Conservation (phyloP, 1,140 invertebrate genomes). For the Musca domestica region DNA sequence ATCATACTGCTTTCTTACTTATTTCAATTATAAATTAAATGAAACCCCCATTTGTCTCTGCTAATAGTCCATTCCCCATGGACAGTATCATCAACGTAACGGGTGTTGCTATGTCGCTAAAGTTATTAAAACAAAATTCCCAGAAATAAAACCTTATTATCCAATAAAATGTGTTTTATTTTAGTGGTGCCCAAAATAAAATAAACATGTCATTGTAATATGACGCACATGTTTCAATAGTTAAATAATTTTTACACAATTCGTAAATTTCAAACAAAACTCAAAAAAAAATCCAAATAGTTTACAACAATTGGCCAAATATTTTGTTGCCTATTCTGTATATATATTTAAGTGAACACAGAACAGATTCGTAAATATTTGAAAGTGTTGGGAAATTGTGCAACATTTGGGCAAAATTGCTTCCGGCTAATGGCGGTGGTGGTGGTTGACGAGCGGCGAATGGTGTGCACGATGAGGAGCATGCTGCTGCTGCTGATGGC, state of each 20-base stretch:
- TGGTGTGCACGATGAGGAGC: neutral
- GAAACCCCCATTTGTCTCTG: no score
- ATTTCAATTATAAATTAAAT: no score
- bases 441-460: no score
- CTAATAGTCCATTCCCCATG: no score
- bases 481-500: constrained; percentile 2
- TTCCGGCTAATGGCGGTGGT: constrained; percentile 16
- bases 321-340: neutral
- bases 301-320: neutral
- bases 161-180: no score
- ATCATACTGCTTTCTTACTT: no score
- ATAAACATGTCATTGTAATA: constrained; percentile 18
- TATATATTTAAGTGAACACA: neutral
- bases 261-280: neutral
- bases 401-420: constrained; percentile 20
- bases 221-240: neutral
- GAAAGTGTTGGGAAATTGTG: constrained; percentile 17
- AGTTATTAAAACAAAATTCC: no score
- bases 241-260: no score
- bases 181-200: neutral
- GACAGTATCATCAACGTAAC: no score
- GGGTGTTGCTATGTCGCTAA: no score
- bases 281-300: neutral
- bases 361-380: neutral
- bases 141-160: no score